Conservation (phyloP, 2,113 vertebrate species). For the Pyrgilauda ruficollis region DNA sequence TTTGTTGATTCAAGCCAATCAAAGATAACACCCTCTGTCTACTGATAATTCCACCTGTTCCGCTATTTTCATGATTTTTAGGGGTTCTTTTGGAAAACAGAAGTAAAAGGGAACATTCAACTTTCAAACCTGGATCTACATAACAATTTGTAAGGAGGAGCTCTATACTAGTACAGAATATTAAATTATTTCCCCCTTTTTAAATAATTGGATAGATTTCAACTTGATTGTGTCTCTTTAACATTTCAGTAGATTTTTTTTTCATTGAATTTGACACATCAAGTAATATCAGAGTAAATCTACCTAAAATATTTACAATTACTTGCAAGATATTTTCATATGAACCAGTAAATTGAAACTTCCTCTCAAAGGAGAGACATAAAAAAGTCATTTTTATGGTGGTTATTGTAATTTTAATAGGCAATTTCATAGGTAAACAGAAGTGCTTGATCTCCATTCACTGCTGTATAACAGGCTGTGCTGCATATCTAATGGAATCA, state of each 20-base stretch:
- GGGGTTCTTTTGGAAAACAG: neutral
- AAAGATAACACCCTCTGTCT: neutral
- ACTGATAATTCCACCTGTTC: neutral
- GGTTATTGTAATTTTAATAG: slow-evolving; percentile 65
- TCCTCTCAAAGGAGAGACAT: slow-evolving; percentile 61
- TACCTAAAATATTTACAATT: slow-evolving; percentile 62
- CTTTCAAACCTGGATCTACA: neutral
- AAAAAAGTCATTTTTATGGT: slow-evolving; percentile 54
- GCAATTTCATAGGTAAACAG: slow-evolving; percentile 71
- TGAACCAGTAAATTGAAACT: slow-evolving; percentile 49
- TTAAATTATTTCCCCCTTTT: neutral
- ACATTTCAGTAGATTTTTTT: slow-evolving; percentile 32
- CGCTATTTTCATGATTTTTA: neutral
- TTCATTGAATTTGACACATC: slow-evolving; percentile 14
- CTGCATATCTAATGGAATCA: slow-evolving; percentile 64
- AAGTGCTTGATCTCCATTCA: slow-evolving; percentile 70
- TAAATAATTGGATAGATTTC: slow-evolving; percentile 42
- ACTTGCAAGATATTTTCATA: slow-evolving; percentile 24
- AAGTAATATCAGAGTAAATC: slow-evolving; percentile 58
- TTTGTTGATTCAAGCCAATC: neutral
- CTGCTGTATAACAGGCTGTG: slow-evolving; percentile 40
- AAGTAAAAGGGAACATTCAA: neutral
- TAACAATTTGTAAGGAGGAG: neutral
- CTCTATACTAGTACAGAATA: neutral
- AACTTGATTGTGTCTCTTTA: slow-evolving; percentile 33